phyloP scores from a whole-genome alignment of 2,888 invertebrate genomes.

The Caenorhabditis sp. region DNA sequence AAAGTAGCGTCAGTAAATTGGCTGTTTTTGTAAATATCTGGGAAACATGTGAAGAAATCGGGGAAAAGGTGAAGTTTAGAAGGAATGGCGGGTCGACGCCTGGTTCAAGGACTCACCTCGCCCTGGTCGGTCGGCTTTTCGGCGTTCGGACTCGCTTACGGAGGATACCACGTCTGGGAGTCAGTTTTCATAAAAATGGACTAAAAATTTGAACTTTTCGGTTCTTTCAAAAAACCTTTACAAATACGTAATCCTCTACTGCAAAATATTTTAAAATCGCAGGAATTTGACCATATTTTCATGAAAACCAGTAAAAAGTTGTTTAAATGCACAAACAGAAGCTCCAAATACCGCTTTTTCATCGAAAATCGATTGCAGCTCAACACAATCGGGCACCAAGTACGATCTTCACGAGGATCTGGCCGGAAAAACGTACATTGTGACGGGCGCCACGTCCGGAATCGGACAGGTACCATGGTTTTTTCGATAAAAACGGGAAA shows the following conservation, averaged over 20 bases:
- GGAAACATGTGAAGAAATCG: too few relatives aligned
- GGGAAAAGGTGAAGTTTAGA: background rate
- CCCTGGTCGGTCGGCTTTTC: constrained; percentile 76
- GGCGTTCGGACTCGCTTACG: constrained; percentile 72
- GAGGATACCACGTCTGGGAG: constrained; percentile 76
- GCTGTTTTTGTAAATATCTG: constrained; percentile 2
- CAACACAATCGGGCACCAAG: constrained; percentile 72
- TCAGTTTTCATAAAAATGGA: constrained; percentile 53
- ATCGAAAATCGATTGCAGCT: constrained; percentile 59
- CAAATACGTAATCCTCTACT: too few relatives aligned
- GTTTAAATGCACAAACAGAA: too few relatives aligned
- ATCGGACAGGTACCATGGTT: constrained; percentile 69
- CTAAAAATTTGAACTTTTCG: background rate
- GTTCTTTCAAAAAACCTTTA: background rate
- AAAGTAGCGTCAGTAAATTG: too few relatives aligned
- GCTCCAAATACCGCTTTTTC: too few relatives aligned
- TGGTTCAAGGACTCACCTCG: constrained; percentile 69
- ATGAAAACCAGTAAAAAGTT: too few relatives aligned
- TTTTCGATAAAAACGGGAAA: background rate
- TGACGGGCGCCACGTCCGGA: constrained; percentile 77
- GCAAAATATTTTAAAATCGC: too few relatives aligned
- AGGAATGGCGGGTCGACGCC: constrained; percentile 63
- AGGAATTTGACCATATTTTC: too few relatives aligned
- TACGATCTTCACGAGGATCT: constrained; percentile 75
- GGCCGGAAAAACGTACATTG: constrained; percentile 77